Conservation (phyloP, 2,113 vertebrate genomes). For the Odocoileus virginianus region DNA sequence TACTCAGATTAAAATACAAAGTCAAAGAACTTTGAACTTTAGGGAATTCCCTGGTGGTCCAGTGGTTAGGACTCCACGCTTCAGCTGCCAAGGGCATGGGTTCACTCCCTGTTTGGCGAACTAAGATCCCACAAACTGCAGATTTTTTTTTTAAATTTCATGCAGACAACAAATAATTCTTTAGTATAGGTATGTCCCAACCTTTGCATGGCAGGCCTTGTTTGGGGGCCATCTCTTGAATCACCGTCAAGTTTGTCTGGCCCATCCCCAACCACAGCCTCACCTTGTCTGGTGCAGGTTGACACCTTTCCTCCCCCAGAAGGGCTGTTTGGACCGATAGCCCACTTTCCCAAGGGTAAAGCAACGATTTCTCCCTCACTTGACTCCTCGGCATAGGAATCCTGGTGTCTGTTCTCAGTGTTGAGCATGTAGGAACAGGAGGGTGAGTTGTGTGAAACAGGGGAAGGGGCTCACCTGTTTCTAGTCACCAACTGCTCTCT, state of each 20-base stretch:
- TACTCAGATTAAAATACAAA: neutral
- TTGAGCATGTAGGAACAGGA: neutral
- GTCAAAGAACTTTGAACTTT: neutral
- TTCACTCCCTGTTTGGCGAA: neutral
- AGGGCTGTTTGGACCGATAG: neutral
- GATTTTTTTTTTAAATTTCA: neutral
- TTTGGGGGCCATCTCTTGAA: neutral
- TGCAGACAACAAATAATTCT: neutral
- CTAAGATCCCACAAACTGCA: neutral
- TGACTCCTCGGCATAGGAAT: neutral
- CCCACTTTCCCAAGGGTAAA: neutral
- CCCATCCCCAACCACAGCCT: neutral
- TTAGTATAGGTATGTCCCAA: neutral
- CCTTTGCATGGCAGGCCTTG: neutral
- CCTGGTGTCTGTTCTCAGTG: neutral
- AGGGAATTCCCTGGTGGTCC: neutral
- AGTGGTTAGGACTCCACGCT: neutral
- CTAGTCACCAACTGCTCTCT: neutral
- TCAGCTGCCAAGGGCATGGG: no score
- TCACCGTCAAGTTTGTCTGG: neutral
- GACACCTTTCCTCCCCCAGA: neutral
- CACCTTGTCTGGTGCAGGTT: neutral
- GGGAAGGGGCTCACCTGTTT: neutral
- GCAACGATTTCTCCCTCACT: neutral
- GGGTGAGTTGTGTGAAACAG: neutral